Conservation (phyloP, 2,113 vertebrate species). For the Carollia perspicillata region DNA sequence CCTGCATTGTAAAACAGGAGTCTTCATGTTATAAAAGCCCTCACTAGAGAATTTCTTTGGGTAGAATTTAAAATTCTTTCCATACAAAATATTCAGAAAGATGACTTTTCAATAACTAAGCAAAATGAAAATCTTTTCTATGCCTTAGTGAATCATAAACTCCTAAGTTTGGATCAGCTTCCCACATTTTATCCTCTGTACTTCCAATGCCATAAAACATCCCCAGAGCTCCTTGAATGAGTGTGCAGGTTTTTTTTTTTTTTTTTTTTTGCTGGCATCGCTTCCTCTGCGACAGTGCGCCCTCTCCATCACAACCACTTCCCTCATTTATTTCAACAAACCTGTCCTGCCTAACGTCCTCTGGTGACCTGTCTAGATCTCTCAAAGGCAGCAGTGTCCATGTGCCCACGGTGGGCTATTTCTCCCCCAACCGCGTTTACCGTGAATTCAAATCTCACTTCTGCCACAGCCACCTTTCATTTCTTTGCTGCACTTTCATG, state of each 20-base stretch:
- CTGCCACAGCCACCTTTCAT: not conserved
- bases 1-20: not conserved
- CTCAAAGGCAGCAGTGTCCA: not conserved
- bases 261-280: not conserved
- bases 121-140: not conserved
- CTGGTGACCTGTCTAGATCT: not conserved
- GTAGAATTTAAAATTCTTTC: constrained; percentile 22
- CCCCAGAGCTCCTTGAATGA: not conserved
- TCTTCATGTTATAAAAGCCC: not conserved
- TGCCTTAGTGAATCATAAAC: not conserved
- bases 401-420: not conserved
- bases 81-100: constrained; percentile 50
- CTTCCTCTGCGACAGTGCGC: not conserved
- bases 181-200: not conserved
- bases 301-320: not conserved
- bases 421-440: not conserved
- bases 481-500: not conserved
- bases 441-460: not conserved
- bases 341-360: not conserved
- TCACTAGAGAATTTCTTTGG: constrained; percentile 5
- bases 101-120: constrained; percentile 25
- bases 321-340: no score
- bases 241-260: not conserved
- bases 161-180: not conserved
- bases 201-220: not conserved